Evolutionary conservation across 2,113 vertebrate genomes (phyloP).

Genomic region (Hyaena hyaena): DNA sequence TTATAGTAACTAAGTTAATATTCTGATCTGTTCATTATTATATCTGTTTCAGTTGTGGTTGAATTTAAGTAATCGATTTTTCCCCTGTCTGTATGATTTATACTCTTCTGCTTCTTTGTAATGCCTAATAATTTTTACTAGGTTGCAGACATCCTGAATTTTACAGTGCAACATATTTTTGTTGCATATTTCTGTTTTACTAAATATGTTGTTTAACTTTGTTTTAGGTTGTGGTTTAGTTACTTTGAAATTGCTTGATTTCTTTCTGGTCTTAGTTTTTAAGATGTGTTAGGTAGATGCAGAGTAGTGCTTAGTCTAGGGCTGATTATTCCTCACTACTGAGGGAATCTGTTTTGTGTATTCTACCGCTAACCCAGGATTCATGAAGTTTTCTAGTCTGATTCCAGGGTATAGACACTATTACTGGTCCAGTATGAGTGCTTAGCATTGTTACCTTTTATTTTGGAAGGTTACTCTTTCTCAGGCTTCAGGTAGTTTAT

Average conservation of each 20-base stretch:
- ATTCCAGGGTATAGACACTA: background rate
- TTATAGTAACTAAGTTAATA: constrained; percentile 24
- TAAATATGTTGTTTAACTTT: constrained; percentile 28
- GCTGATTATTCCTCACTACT: background rate
- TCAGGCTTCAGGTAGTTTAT: background rate
- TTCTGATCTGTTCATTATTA: background rate
- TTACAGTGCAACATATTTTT: background rate
- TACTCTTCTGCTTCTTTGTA: constrained; percentile 17
- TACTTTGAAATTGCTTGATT: constrained; percentile 12
- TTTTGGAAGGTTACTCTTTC: background rate
- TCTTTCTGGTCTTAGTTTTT: background rate
- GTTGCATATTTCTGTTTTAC: constrained; percentile 19
- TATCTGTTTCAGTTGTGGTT: background rate
- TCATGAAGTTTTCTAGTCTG: background rate
- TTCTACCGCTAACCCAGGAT: background rate
- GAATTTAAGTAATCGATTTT: background rate
- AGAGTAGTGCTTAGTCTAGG: background rate
- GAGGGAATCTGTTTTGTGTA: background rate
- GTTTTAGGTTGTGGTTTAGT: background rate
- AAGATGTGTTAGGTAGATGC: background rate
- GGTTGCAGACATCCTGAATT: background rate
- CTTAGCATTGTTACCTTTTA: background rate
- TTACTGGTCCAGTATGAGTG: background rate
- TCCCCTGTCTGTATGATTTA: background rate
- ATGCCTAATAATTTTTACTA: constrained; percentile 10